Evolutionary conservation across 2,888 invertebrate species (phyloP).

Genomic region (Nomada lathburiana): DNA sequence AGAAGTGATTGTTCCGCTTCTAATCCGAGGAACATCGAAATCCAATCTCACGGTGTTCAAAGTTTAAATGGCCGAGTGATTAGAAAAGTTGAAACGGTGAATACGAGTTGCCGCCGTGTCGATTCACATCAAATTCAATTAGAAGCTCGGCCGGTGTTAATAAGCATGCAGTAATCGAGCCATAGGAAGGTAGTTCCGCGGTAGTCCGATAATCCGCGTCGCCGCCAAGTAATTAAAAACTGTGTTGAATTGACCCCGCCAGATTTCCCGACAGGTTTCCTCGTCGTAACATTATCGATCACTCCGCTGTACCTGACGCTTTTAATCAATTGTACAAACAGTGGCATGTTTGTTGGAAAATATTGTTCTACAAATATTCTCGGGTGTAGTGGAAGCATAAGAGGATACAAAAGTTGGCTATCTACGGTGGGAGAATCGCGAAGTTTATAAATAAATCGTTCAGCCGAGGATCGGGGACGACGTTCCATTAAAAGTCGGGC

Average conservation of each 20-base stretch:
- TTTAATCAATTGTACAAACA: not conserved
- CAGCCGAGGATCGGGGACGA: too few relatives aligned
- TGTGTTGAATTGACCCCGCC: slow-evolving; percentile 25
- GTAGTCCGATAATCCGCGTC: not conserved
- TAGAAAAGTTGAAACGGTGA: not conserved
- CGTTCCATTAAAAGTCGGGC: slow-evolving; percentile 23
- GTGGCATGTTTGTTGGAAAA: too few relatives aligned
- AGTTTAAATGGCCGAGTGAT: not conserved
- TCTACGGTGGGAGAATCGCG: too few relatives aligned
- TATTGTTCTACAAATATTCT: too few relatives aligned
- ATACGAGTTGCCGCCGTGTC: not conserved
- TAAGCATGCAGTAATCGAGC: not conserved
- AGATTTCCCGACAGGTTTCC: slow-evolving; percentile 11
- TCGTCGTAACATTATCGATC: slow-evolving; percentile 15
- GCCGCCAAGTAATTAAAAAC: slow-evolving; percentile 41
- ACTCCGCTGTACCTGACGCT: not conserved
- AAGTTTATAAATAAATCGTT: too few relatives aligned
- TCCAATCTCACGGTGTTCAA: not conserved
- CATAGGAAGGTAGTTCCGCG: not conserved
- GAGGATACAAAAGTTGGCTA: too few relatives aligned
- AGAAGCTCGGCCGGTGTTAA: not conserved
- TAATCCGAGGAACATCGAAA: not conserved
- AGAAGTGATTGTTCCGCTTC: not conserved
- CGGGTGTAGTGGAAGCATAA: too few relatives aligned
- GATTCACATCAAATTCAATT: slow-evolving; percentile 16